Base-by-base conservation (phyloP, 1,140 invertebrate species). In the Arctopsyche grandis region DNA sequence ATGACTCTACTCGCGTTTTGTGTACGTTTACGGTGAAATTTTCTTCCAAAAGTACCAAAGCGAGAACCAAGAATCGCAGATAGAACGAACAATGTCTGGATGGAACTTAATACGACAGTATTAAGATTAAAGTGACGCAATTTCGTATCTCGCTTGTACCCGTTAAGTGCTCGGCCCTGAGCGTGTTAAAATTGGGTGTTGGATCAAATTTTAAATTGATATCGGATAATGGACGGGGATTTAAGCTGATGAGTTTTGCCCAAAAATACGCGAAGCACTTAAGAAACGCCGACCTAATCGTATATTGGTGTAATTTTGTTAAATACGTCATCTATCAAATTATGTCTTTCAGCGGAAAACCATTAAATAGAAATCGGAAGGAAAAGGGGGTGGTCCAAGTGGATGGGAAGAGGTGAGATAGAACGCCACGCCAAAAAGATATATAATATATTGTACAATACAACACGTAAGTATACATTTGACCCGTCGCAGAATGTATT, bases 271-370 rank as follows among this genome's bases (percentile, higher is more conserved):
- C 48, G 1, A 3, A n/a, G 12, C 48, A 52, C 12, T n/a, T 19
- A 52, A 14, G 16, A 52, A 3, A 52, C 16, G 12, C 16, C 48
- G 16, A 52, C 48, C 3, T n/a, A 52, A n/a, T 19, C 3, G 48
- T 38, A 7, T 38, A 38, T 38, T 38, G 29, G 29, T 38, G 29
- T 38, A 7, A 38, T 38, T 38, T 7, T 1, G 29, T 38, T 38
- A 24, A 29, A 69, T 0, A n/a, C 29, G 10, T 69, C 66, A 69
- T 69, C 66, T 69, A 69, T 69, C 66, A 69, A 69, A 69, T 69
- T 69, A 29, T 69, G 66, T 69, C 66, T 14, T 69, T 24, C 14
- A 29, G 26, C 66, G 66, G 66, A 69, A 60, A 69, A 69, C 66
- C 66, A 43, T 43, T 69, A 69, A 38, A 69, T 43, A 69, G 66